Evolutionary conservation across 1,140 invertebrate genomes (phyloP).

Genomic region (Monomorium pharaonis): DNA sequence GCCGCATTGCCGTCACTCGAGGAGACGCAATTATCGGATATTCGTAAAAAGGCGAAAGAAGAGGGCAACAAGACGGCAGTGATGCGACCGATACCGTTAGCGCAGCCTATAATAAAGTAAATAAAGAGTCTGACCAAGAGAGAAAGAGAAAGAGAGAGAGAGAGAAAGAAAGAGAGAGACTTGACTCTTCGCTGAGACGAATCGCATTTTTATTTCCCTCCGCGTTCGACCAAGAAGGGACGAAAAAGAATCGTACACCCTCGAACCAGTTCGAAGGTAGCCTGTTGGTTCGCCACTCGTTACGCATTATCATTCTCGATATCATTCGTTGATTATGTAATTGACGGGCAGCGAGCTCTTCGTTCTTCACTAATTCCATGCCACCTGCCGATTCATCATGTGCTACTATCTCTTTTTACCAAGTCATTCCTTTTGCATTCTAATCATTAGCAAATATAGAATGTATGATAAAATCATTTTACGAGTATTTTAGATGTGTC

Average conservation of each 20-base stretch:
- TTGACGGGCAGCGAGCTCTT: constrained; percentile 60
- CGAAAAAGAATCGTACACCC: constrained; percentile 45
- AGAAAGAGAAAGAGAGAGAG: too few relatives aligned
- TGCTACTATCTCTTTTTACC: not conserved
- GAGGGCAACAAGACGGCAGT: constrained; percentile 49
- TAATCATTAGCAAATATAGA: constrained; percentile 10
- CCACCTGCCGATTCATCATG: constrained; percentile 61
- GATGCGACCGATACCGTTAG: constrained; percentile 77
- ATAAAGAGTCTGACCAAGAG: constrained; percentile 76
- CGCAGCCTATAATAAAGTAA: constrained; percentile 77
- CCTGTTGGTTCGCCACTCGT: constrained; percentile 58
- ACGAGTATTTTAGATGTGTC: not conserved
- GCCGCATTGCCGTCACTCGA: constrained; percentile 63
- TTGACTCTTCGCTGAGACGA: constrained; percentile 66
- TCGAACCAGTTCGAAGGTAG: constrained; percentile 62
- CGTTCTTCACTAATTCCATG: constrained; percentile 64
- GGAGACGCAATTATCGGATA: constrained; percentile 72
- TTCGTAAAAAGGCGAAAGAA: constrained; percentile 66
- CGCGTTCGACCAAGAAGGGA: constrained; percentile 53
- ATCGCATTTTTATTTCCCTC: constrained; percentile 71
- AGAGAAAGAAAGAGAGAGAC: too few relatives aligned
- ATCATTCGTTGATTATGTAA: constrained; percentile 70
- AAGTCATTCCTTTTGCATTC: not conserved
- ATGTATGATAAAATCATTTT: constrained; percentile 27
- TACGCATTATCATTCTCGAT: constrained; percentile 67